Percentiles rank a stretch among this genome's conserved stretches.
Evolutionary conservation across 2,797 vertebrate species (phyloP).

Genomic region (Sebastes paucispinis): DNA sequence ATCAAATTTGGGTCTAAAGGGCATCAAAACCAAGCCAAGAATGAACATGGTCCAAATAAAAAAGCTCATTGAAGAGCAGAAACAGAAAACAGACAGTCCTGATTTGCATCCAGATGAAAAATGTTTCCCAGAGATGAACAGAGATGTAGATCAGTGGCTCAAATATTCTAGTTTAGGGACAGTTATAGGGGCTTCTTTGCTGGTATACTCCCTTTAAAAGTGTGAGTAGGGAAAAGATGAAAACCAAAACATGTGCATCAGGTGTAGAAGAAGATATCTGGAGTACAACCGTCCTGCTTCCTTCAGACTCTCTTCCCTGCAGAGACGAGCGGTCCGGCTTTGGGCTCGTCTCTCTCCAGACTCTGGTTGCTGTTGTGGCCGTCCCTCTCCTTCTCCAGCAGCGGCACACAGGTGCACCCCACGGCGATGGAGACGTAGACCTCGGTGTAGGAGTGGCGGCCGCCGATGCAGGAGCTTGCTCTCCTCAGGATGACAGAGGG

Average conservation of each 20-base stretch:
- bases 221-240: not conserved
- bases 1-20: not conserved
- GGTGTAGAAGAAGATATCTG: not conserved
- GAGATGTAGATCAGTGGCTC: not conserved
- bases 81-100: not conserved
- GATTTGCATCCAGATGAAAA: not conserved
- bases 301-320: conserved; percentile 60
- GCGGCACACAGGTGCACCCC: conserved; percentile 93
- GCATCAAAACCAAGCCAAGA: not conserved
- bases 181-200: not conserved
- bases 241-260: not conserved
- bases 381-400: conserved; percentile 73
- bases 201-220: not conserved
- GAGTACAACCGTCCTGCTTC: not conserved
- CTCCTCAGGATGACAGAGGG: conserved; percentile 89
- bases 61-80: not conserved
- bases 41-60: not conserved
- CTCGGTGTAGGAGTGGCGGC: conserved; percentile 88
- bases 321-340: conserved; percentile 50
- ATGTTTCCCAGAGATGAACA: not conserved
- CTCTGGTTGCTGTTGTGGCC: conserved; percentile 56
- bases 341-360: conserved; percentile 55
- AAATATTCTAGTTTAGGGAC: not conserved
- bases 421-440: conserved; percentile 90
- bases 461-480: conserved; percentile 82